Conservation (phyloP, 2,888 invertebrate species). For the Operophtera brumata region DNA sequence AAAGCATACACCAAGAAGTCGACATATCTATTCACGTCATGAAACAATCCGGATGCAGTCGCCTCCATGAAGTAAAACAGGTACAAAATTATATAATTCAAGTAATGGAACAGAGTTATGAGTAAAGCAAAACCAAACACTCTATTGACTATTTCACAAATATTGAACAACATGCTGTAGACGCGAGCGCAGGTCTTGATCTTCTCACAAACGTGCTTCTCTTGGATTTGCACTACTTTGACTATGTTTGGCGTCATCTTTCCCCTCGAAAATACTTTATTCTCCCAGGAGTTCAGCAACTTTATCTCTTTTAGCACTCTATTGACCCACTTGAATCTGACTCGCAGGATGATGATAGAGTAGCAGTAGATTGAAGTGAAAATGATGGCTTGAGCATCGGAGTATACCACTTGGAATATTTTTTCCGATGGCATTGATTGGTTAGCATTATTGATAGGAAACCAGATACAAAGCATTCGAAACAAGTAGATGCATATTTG, state of each 20-base stretch:
- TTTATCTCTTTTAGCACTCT: constrained; percentile 48
- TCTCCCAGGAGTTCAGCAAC: constrained; percentile 43
- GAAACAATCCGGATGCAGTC: constrained; percentile 57
- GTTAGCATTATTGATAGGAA: constrained; percentile 41
- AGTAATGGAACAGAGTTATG: constrained; percentile 44
- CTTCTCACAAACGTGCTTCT: constrained; percentile 49
- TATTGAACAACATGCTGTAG: constrained; percentile 50
- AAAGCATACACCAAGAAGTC: constrained; percentile 52
- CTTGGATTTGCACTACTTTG: constrained; percentile 44
- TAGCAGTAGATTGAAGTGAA: constrained; percentile 49
- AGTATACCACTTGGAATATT: constrained; percentile 51
- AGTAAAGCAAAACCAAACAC: constrained; percentile 50
- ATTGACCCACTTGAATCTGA: constrained; percentile 53
- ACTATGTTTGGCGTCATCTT: constrained; percentile 34
- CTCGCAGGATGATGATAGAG: constrained; percentile 41
- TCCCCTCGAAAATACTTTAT: constrained; percentile 43
- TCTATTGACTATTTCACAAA: constrained; percentile 39
- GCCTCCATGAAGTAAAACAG: constrained; percentile 70
- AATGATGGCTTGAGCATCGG: constrained; percentile 47
- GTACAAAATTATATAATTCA: constrained; percentile 50
- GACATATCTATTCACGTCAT: constrained; percentile 49
- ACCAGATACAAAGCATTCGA: constrained; percentile 48
- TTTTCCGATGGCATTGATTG: constrained; percentile 46
- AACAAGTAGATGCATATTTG: constrained; percentile 40
- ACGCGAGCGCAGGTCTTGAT: constrained; percentile 54